Base-by-base conservation (phyloP, 1,140 invertebrate genomes). In the Araneus ventricosus region DNA sequence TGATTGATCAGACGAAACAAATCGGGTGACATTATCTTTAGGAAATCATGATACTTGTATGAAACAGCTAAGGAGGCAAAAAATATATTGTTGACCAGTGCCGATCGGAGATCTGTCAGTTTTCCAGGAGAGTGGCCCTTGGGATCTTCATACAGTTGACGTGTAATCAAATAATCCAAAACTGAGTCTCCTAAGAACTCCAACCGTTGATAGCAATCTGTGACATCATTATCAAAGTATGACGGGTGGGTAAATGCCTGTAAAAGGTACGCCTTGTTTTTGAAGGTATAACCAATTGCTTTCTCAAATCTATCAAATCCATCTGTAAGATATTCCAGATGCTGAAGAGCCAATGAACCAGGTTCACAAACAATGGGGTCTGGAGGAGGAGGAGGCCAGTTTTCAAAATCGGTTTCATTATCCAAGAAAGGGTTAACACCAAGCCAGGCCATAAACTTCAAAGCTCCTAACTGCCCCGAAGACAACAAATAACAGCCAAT, bases 81-180 rank as follows among this genome's bases (percentile, higher is more conserved):
- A 0, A 98, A 99, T 88, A 98, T 97, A 95, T 99, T 99, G 95
- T 99, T 99, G 0, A 99, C 99, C 1, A 99, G 95, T 0, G 99
- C 98, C 24, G 98, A 99, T 52, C 99, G 96, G 61, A 99, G 95
- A 96, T 99, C 98, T 0, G 98, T 99, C 17, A 99, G 95, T 57
- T 98, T 96, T 1, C 98, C 99, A 0, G 98, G 98, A 70, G 95
- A 97, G 95, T 97, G 96, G 88, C 94, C 90, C 90, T 96, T 95
- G 0, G 95, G 95, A 30, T 97, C 96, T 95, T 99, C 97, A 95
- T 97, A 99, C 80, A 99, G 97, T 94, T 98, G 97, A 22, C 97
- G 96, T 0, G 99, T 99, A 8, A 99, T 97, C 0, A 99, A 95
- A 95, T 99, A 99, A 96, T 99, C 99, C 27, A 97, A 94, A 79